Base-by-base conservation (phyloP, 1,140 invertebrate species). In the Euura lappo region DNA sequence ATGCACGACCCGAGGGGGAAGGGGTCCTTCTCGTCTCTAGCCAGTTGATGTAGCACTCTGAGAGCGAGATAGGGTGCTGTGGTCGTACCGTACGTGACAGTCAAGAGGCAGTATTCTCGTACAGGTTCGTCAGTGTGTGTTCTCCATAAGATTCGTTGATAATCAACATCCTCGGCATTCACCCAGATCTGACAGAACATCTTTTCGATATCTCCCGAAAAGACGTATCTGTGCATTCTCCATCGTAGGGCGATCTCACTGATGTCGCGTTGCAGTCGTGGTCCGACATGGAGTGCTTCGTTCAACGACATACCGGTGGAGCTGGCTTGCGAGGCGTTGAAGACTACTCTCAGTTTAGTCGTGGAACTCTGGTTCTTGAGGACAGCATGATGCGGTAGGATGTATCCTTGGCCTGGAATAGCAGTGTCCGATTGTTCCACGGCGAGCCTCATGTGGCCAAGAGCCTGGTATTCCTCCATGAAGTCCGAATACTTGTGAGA, bases 381-480 rank as follows among this genome's bases (percentile, higher is more conserved):
- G 6, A 83, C 76, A 1, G 78, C 75, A 71, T 83, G 82, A 73
- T 83, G 81, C 42, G 81, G 80, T 72, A 81, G 73, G 60, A n/a
- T n/a, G n/a, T n/a, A n/a, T n/a, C n/a, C n/a, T n/a, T n/a, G n/a
- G n/a, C n/a, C n/a, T n/a, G n/a, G n/a, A n/a, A n/a, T n/a, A n/a
- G n/a, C n/a, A n/a, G n/a, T n/a, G n/a, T n/a, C n/a, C n/a, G n/a
- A n/a, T n/a, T n/a, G n/a, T n/a, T n/a, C n/a, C n/a, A n/a, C n/a
- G n/a, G n/a, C n/a, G n/a, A n/a, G n/a, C n/a, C 72, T 73, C 82
- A 86, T 84, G 74, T 85, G 84, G 60, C 80, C 80, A 6, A 86
- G 47, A 2, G 46, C 5, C 66, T 81, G 64, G 69, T 86, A 86
- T 74, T 86, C 84, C 6, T 72, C 7, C 74, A 86, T 82, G 72